Base-by-base conservation (phyloP, 1,140 invertebrate genomes). In the Pogonomyrmex barbatus region DNA sequence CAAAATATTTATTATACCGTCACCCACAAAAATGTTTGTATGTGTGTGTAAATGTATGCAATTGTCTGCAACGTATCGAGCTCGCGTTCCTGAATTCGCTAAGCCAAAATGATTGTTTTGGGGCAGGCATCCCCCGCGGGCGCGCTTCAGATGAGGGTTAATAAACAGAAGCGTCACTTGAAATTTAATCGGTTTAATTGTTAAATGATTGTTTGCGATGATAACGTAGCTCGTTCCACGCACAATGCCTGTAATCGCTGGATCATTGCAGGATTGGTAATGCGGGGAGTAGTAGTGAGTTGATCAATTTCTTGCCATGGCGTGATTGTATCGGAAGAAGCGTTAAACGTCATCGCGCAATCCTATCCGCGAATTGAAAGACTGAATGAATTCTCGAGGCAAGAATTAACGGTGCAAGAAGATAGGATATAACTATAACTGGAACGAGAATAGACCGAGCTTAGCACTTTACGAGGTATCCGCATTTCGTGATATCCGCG, bases 181-280 rank as follows among this genome's bases (percentile, higher is more conserved):
- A 42, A 68, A 10, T 60, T 83, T 52, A 14, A 42, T 58, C 10
- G 17, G 30, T 50, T 47, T 83, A 83, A 83, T 83, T 83, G 75
- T 75, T 39, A 83, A 70, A 60, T 24, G 33, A 75, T 83, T 60
- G 54, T 45, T 47, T 12, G 68, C 56, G 39, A 47, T 17, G 67
- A 82, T 50, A 82, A 58, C 30, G 42, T 17, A 24, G 52, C 65
- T 12, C 36, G 70, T 56, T 52, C n/a, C 52, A 10, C 39, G 33
- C 39, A 82, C 67, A 82, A 82, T 82, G 42, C 79, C 54, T 58
- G 79, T 82, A 82, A 82, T 82, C 79, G 54, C 54, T 17, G 67
- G 67, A 82, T 82, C 67, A 73, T 82, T 58, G 30, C 30, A 47
- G 52, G 24, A 24, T 30, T 4, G 17, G 24, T 24, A 14, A 24